phyloP scores from a whole-genome alignment of 2,113 vertebrate genomes.

The Alligator sinensis region DNA sequence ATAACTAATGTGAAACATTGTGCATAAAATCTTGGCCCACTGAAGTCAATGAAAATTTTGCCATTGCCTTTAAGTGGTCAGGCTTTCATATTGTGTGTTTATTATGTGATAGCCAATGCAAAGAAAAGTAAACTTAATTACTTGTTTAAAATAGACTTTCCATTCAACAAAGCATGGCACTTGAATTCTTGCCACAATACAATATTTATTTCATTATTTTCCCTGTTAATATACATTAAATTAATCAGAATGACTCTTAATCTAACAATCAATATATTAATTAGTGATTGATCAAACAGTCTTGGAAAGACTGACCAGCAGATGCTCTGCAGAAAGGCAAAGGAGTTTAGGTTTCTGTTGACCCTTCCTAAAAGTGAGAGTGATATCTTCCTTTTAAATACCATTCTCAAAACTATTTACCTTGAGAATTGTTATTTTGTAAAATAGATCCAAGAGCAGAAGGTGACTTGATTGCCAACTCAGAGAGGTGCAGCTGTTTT shows the following conservation, averaged over 20 bases:
- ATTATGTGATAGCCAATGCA: background rate
- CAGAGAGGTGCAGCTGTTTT: background rate
- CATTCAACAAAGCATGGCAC: background rate
- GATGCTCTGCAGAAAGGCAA: background rate
- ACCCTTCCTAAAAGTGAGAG: background rate
- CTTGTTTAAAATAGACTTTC: background rate
- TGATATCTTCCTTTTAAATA: background rate
- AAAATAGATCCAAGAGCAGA: background rate
- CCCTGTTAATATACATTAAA: background rate
- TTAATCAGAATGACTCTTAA: background rate
- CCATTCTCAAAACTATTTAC: background rate
- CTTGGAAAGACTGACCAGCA: background rate
- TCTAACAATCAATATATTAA: background rate
- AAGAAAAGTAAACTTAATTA: background rate
- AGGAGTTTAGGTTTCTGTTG: background rate
- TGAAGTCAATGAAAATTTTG: background rate
- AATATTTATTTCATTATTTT: background rate
- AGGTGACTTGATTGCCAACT: background rate
- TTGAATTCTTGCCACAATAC: background rate
- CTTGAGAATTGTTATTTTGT: background rate
- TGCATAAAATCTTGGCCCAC: background rate
- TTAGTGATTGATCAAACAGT: accelerated
- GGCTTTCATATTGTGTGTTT: background rate
- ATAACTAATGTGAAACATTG: background rate
- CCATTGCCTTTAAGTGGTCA: background rate